Evolutionary conservation across 2,888 invertebrate genomes (phyloP), one percentile per base, ranked within the genome.

Genomic region (Diarsia mendica): DNA sequence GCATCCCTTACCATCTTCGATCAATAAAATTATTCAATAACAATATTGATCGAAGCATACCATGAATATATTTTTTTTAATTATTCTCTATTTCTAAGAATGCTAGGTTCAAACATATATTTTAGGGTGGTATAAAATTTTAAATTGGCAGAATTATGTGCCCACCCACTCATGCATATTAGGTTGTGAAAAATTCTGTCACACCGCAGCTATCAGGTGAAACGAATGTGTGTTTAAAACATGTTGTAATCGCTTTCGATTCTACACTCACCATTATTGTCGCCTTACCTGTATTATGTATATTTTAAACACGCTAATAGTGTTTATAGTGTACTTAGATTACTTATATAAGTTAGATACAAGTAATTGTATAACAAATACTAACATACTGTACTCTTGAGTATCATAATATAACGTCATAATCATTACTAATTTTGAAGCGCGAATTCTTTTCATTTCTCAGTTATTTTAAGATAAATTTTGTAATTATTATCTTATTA

Each of bases 211-310:
- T 18, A 46, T 28, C 20, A 4, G 15, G 23, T 39, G 28, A 13
- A 39, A 65, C 63, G 1, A 20, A 75, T n/a, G 13, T 39, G 39
- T 53, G 48, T 64, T 74, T 51, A 28, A 72, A 18, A n/a, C 44
- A 44, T 18, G 9, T 9, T 55, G 9, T n/a, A 49, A 49, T 73
- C 44, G 61, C 49, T 44, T 28, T 73, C 44, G 61, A 60, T 44
- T 28, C 44, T 44, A 23, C 5, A 64, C 33, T 48, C 15, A 44
- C 18, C 39, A 6, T 39, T 39, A 72, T 53, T 53, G 33, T 51
- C 44, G 6, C 15, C 39, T 39, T 4, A 39, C 39, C 39, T 39
- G 39, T 39, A 39, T 39, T 39, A 39, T 39, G 39, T 39, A 39
- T 39, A 39, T 39, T 39, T 39, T 39, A 39, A 39, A 39, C 4